Evolutionary conservation across 2,888 invertebrate genomes (phyloP).

Genomic region (Aricia artaxerxes): DNA sequence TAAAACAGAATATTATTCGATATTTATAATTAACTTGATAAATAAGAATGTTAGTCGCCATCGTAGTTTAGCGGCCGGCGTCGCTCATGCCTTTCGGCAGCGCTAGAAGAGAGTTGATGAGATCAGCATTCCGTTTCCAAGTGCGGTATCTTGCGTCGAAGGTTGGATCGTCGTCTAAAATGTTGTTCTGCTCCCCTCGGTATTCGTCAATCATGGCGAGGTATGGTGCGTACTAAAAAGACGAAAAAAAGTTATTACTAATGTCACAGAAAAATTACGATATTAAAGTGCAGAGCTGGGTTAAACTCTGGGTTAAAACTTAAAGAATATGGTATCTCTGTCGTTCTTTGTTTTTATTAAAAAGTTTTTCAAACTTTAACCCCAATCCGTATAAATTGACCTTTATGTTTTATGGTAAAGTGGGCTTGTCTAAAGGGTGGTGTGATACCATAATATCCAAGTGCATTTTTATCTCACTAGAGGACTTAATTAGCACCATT

Average conservation of each 20-base stretch:
- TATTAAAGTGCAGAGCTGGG: neutral
- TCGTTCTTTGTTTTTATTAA: no score
- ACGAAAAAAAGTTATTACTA: neutral
- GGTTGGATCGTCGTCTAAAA: conserved; percentile 52
- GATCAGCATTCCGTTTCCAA: conserved; percentile 85
- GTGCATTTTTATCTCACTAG: neutral
- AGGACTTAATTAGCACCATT: neutral
- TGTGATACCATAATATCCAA: neutral
- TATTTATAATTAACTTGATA: conserved; percentile 22
- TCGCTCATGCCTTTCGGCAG: conserved; percentile 87
- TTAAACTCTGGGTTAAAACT: no score
- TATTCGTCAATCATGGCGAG: conserved; percentile 57
- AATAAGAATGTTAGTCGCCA: neutral
- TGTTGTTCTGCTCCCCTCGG: conserved; percentile 45
- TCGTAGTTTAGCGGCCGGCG: conserved; percentile 81
- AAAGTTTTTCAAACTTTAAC: no score
- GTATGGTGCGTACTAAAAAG: conserved; percentile 48
- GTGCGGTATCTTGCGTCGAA: conserved; percentile 58
- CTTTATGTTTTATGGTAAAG: no score
- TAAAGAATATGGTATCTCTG: no score
- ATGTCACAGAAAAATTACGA: neutral
- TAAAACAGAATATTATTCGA: neutral
- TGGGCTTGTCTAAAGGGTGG: neutral
- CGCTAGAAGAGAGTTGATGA: conserved; percentile 87
- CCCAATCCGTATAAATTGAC: no score